Evolutionary conservation across 2,797 vertebrate species (phyloP).

Genomic region (Mus minutoides): DNA sequence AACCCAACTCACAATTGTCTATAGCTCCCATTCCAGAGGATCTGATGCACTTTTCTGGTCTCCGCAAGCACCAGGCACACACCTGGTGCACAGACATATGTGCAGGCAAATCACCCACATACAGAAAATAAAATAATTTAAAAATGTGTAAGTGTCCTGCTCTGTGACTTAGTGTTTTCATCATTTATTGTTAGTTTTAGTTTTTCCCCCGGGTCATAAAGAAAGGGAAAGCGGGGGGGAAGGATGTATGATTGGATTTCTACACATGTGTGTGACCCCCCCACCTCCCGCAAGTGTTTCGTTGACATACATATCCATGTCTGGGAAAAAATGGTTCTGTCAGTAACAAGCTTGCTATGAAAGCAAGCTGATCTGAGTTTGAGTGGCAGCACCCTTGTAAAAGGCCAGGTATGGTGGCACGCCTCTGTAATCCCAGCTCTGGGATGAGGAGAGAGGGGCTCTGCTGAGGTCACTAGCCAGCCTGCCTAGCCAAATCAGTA

Average conservation of each 20-base stretch:
- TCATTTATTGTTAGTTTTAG: conserved; percentile 6
- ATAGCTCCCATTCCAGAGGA: background rate
- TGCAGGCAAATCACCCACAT: background rate
- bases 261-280: background rate
- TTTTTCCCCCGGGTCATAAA: background rate
- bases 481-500: background rate
- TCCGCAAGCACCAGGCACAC: background rate
- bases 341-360: background rate
- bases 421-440: background rate
- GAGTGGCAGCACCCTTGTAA: background rate
- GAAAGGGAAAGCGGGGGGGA: background rate
- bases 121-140: background rate
- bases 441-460: background rate
- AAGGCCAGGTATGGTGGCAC: background rate
- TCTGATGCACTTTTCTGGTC: background rate
- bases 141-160: background rate
- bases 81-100: background rate
- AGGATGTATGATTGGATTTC: background rate
- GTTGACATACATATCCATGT: background rate
- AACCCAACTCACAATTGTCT: background rate
- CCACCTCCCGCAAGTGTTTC: conserved; percentile 8
- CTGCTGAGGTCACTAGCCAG: background rate
- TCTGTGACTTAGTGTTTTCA: background rate
- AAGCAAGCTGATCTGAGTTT: background rate
- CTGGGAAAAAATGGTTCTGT: background rate